phyloP scores from a whole-genome alignment of 2,797 vertebrate genomes.

The Cygnus olor region DNA sequence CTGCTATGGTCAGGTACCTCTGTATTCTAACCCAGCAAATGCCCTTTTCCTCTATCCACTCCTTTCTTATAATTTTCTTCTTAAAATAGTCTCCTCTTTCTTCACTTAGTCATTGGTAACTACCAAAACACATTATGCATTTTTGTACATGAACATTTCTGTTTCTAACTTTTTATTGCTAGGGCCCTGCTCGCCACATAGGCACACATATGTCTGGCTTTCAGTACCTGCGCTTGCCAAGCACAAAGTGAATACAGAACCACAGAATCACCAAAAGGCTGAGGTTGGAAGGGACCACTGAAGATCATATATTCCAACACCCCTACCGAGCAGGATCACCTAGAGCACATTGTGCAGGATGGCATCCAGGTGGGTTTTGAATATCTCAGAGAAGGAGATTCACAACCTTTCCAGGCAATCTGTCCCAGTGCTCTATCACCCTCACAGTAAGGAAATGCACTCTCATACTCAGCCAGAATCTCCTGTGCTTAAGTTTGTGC shows the following conservation, averaged over 20 bases:
- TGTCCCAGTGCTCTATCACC: too few species aligned
- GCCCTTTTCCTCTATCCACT: not conserved
- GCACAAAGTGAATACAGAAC: not conserved
- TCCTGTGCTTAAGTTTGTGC: too few species aligned
- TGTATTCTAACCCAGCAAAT: not conserved
- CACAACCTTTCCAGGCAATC: too few species aligned
- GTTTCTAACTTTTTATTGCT: not conserved
- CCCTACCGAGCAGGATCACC: too few species aligned
- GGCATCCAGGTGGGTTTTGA: too few species aligned
- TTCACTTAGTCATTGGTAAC: not conserved
- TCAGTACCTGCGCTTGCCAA: not conserved
- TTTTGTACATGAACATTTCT: not conserved
- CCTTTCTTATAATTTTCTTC: not conserved
- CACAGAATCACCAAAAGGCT: too few species aligned
- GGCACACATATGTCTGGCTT: not conserved
- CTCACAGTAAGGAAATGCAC: too few species aligned
- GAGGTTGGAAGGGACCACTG: too few species aligned
- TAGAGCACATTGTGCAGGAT: too few species aligned
- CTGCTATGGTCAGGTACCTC: not conserved
- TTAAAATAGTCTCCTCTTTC: not conserved
- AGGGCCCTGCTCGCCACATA: not conserved
- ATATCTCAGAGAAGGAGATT: too few species aligned
- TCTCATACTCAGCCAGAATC: too few species aligned
- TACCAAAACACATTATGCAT: not conserved
- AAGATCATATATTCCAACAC: too few species aligned